Conservation (phyloP, 2,888 invertebrate species). For the Julus scandinavius region DNA sequence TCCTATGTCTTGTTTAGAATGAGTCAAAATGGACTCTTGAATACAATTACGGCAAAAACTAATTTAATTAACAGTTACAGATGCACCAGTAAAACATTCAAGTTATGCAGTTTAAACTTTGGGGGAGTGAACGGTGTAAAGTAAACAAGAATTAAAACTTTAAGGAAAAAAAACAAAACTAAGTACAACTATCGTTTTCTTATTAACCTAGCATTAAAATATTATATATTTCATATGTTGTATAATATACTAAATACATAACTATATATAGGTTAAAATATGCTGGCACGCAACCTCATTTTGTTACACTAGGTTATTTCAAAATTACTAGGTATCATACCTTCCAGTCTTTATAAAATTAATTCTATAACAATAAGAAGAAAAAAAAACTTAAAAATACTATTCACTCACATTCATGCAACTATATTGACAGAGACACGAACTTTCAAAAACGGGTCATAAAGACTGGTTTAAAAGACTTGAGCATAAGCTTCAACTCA, state of each 20-base stretch:
- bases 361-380: background rate
- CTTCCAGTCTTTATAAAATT: background rate
- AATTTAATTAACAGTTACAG: background rate
- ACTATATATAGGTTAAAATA: conserved; percentile 5
- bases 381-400: background rate
- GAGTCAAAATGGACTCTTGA: too few species aligned
- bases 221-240: background rate
- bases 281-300: background rate
- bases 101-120: too few species aligned
- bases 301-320: conserved; percentile 7
- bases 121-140: conserved; percentile 9
- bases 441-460: background rate
- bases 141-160: background rate
- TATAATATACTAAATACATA: background rate
- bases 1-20: too few species aligned
- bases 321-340: background rate
- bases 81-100: background rate
- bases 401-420: background rate
- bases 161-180: background rate
- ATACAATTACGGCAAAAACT: background rate
- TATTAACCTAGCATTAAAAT: background rate
- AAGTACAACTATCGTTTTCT: background rate
- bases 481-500: too few species aligned
- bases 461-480: background rate
- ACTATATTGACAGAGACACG: background rate